These are phyloP conservation scores for Apocheima hispidaria DNA, from an alignment of 2,888 invertebrate genomes.

Conservation along the genomic window DNA sequence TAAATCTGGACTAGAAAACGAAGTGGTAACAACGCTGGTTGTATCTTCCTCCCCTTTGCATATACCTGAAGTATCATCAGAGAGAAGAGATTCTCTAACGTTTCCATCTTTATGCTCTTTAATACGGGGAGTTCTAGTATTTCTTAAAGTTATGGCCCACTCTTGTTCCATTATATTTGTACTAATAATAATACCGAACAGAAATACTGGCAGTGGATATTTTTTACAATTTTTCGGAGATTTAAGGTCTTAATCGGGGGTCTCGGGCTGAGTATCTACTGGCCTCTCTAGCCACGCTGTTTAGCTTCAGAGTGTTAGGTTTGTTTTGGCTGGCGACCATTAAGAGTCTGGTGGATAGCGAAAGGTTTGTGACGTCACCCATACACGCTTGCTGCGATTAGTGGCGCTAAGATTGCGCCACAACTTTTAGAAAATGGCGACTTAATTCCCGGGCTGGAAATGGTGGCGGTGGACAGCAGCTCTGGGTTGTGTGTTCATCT, in stretches of 20 bases:
- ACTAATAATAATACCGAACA: constrained; percentile 62
- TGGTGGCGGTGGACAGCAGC: constrained; percentile 27
- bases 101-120: constrained; percentile 60
- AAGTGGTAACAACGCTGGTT: constrained; percentile 63
- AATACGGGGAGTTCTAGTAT: constrained; percentile 66
- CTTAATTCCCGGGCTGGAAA: constrained; percentile 39
- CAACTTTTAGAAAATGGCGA: constrained; percentile 52
- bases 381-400: constrained; percentile 66
- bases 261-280: constrained; percentile 84
- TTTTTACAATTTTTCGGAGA: constrained; percentile 50
- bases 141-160: constrained; percentile 63
- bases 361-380: constrained; percentile 62
- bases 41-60: constrained; percentile 77
- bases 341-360: constrained; percentile 72
- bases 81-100: constrained; percentile 72
- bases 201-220: constrained; percentile 72
- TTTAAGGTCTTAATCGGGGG: constrained; percentile 86
- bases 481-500: constrained; percentile 43
- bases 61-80: constrained; percentile 82
- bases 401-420: constrained; percentile 68
- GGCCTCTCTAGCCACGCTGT: constrained; percentile 81
- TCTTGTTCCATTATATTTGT: constrained; percentile 68
- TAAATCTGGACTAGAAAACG: constrained; percentile 76
- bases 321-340: constrained; percentile 86
- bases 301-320: constrained; percentile 79